phyloP scores from a whole-genome alignment of 2,797 vertebrate genomes.

The Myripristis murdjan region DNA sequence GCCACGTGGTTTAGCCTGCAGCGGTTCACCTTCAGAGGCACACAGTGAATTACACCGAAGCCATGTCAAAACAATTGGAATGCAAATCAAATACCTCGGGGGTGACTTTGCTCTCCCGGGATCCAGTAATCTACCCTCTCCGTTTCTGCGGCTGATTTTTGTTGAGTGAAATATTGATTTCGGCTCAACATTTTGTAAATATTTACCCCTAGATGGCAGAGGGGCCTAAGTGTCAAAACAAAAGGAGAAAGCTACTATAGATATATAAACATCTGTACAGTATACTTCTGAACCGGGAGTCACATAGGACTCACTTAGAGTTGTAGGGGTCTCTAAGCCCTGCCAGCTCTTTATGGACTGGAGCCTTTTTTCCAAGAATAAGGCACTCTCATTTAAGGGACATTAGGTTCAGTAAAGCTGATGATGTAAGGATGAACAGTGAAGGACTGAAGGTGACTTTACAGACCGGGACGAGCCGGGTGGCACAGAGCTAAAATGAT shows the following conservation, averaged over 20 bases:
- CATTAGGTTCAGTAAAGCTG: constrained; percentile 2
- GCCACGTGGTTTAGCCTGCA: constrained; percentile 73
- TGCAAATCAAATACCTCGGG: constrained; percentile 82
- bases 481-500: not conserved
- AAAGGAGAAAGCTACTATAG: constrained; percentile 11
- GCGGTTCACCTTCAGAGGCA: constrained; percentile 81
- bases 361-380: not conserved
- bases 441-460: constrained; percentile 24
- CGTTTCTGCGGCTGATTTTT: constrained; percentile 57
- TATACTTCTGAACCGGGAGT: not conserved
- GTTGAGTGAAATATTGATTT: constrained; percentile 80
- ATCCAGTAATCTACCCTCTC: constrained; percentile 72
- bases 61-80: constrained; percentile 83
- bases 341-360: not conserved
- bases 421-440: constrained; percentile 3
- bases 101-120: constrained; percentile 79
- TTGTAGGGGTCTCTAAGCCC: constrained; percentile 9
- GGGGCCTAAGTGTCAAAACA: constrained; percentile 20
- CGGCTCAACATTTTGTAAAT: constrained; percentile 80
- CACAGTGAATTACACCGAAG: constrained; percentile 75
- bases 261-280: not conserved
- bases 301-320: not conserved
- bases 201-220: constrained; percentile 57
- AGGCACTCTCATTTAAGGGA: constrained; percentile 9
- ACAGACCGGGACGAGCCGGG: not conserved